Base-by-base conservation (phyloP, 2,888 invertebrate species). In the Drosophila helvetica region DNA sequence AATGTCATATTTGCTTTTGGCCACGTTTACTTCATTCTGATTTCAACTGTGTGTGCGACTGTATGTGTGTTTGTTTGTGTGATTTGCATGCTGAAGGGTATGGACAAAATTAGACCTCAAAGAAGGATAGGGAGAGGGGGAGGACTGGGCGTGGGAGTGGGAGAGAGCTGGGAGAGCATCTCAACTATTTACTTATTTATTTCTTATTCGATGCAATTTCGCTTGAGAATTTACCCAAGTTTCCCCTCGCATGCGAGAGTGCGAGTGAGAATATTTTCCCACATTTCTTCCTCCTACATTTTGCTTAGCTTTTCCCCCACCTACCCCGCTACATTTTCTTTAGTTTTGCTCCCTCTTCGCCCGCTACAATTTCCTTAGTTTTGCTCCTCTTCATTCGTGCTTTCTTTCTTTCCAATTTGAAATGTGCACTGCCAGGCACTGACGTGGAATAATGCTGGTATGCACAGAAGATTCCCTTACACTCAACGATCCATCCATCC, bases 121-220 rank as follows among this genome's bases (percentile, higher is more conserved):
- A 19, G 58, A 52, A 42, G 30, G 27, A 18, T 58, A 30, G 45
- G n/a, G 8, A 15, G 12, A 2, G 17, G n/a, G 18, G 9, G 15
- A 2, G 43, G 22, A 52, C n/a, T n/a, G n/a, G 30, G 56, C 65
- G 80, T 6, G 60, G 22, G 18, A 25, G 68, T 64, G 77, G 79
- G 86, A 72, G 79, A 74, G 76, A 81, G 69, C 63, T 54, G 56
- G 53, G 38, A 53, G 63, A 50, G 57, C 71, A 82, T 87, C 75
- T 77, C 75, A 86, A 88, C 79, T 80, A 86, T 86, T 86, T 86
- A 83, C 88, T 86, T 86, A 88, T 89, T 88, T 89, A 89, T 86
- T 88, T 79, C 80, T 74, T 78, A 75, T 80, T 88, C 70, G 82
- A 77, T 77, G 79, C 77, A 62, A 80, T 77, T 86, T 86, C 75